phyloP scores from a whole-genome alignment of 1,140 invertebrate species.

The Meloidogyne exigua region DNA sequence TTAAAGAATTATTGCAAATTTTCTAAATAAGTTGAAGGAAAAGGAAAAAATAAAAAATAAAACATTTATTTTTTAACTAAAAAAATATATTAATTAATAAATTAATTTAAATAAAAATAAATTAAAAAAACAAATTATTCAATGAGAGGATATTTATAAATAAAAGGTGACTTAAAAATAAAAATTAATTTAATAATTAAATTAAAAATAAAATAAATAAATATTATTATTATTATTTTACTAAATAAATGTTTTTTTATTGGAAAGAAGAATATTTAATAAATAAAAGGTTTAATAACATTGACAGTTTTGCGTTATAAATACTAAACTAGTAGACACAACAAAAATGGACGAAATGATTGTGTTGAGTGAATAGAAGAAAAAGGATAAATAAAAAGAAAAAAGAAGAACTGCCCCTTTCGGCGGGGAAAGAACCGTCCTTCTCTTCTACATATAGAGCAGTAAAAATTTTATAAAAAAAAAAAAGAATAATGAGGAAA shows the following conservation, averaged over 20 bases:
- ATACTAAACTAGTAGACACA: neutral
- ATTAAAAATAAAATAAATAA: too few relatives aligned
- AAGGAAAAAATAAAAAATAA: neutral
- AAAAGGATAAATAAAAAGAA: neutral
- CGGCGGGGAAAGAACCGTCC: neutral
- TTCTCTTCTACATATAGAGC: too few relatives aligned
- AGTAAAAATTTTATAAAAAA: too few relatives aligned
- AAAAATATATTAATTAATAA: neutral
- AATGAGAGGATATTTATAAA: too few relatives aligned
- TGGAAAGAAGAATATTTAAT: too few relatives aligned
- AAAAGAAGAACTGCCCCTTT: neutral
- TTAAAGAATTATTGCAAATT: neutral
- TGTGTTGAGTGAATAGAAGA: neutral
- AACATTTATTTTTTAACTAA: neutral
- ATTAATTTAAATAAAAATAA: neutral
- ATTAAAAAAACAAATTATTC: neutral
- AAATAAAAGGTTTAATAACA: neutral
- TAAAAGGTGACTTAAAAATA: too few relatives aligned
- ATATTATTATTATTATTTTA: too few relatives aligned
- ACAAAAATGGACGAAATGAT: neutral
- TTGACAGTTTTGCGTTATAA: neutral
- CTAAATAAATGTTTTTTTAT: too few relatives aligned
- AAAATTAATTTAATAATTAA: too few relatives aligned
- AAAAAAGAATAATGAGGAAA: neutral
- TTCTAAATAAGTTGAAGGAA: neutral